Conservation (phyloP, 2,888 invertebrate genomes). For the Caenorhabditis angaria region DNA sequence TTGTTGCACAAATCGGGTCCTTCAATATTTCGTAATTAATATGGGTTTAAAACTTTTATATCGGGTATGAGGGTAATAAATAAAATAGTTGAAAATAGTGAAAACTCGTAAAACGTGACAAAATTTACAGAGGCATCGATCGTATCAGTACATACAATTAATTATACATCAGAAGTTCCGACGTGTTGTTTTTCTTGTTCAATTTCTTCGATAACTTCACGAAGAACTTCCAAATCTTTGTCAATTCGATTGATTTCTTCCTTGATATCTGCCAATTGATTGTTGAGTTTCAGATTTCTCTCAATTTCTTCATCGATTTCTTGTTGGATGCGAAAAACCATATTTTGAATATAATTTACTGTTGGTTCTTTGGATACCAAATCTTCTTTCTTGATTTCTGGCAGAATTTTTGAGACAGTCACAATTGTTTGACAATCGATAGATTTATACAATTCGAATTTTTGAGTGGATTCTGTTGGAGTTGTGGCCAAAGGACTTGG, state of each 20-base stretch:
- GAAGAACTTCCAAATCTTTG: neutral
- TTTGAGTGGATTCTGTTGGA: slow-evolving; percentile 22
- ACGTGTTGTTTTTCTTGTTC: slow-evolving; percentile 5
- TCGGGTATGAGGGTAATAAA: too few relatives aligned
- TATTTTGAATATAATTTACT: slow-evolving; percentile 19
- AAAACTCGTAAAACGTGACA: slow-evolving; percentile 3
- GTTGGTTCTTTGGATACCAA: slow-evolving; percentile 21
- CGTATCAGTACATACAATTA: neutral
- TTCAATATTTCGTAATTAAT: slow-evolving; percentile 6
- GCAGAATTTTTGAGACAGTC: slow-evolving; percentile 10
- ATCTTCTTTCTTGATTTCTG: slow-evolving; percentile 16
- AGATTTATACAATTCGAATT: neutral
- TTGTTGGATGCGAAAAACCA: slow-evolving; percentile 16
- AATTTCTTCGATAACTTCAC: slow-evolving; percentile 11
- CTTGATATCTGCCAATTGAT: neutral
- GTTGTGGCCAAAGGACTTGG: slow-evolving; percentile 36
- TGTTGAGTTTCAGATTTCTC: slow-evolving; percentile 1
- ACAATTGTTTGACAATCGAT: slow-evolving; percentile 22
- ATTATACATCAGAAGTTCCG: slow-evolving; percentile 6
- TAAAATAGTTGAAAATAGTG: slow-evolving; percentile 8
- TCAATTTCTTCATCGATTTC: slow-evolving; percentile 20
- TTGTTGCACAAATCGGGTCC: slow-evolving; percentile 82
- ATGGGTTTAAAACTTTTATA: slow-evolving; percentile 7
- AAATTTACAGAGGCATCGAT: neutral
- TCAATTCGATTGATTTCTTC: slow-evolving; percentile 6